These are phyloP conservation scores for Stichodactyla helianthus DNA, from an alignment of 64 coral and sea anemone genomes.

Conservation along the genomic window DNA sequence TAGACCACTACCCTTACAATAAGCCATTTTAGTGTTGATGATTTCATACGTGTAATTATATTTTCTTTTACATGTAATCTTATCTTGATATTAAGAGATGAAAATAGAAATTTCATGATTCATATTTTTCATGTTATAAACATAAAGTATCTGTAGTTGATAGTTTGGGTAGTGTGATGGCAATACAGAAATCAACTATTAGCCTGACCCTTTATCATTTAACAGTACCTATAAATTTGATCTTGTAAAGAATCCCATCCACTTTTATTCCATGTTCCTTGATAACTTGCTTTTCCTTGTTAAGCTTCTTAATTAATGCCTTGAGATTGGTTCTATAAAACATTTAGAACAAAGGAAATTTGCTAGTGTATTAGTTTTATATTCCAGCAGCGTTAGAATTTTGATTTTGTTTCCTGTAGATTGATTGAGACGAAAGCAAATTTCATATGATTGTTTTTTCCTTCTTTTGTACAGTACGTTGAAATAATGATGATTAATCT, in stretches of 20 bases:
- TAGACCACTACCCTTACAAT: too few relatives aligned
- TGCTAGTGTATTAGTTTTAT: neutral
- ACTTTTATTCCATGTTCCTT: constrained; percentile 1
- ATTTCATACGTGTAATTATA: too few relatives aligned
- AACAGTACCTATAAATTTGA: constrained; percentile 9
- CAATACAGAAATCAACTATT: too few relatives aligned
- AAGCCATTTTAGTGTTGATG: too few relatives aligned
- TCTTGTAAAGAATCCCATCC: constrained; percentile 4
- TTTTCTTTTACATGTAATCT: too few relatives aligned
- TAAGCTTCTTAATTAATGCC: neutral
- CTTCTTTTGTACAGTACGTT: neutral
- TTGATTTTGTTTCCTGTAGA: neutral
- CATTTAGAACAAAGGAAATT: neutral
- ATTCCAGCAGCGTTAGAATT: too few relatives aligned
- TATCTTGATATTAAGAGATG: too few relatives aligned
- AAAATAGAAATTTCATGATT: too few relatives aligned
- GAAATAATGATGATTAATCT: neutral
- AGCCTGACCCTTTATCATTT: neutral
- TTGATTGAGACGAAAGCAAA: neutral
- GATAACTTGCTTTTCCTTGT: neutral
- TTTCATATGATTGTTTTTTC: neutral
- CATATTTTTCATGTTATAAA: too few relatives aligned
- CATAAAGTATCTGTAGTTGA: too few relatives aligned
- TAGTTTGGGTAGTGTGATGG: too few relatives aligned
- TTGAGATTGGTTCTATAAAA: constrained; percentile 8